Evolutionary conservation across 92 coral and sea anemone species (phyloP).

Genomic region (Anthopleura xanthogrammica): DNA sequence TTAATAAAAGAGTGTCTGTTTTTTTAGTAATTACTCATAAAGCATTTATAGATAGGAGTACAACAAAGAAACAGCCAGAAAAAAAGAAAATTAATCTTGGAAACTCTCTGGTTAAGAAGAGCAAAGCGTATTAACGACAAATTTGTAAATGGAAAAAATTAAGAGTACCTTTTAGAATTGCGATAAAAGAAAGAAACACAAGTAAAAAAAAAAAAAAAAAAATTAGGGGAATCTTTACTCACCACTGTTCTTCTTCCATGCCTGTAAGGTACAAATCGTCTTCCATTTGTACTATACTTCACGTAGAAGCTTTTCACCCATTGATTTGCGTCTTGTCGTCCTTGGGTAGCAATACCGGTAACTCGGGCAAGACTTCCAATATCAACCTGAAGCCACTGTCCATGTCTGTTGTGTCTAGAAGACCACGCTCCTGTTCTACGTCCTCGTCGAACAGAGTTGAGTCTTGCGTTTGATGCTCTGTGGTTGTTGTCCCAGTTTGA

Average conservation of each 20-base stretch:
- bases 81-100: too few species aligned
- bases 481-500: slow-evolving; percentile 69
- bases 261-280: slow-evolving; percentile 51
- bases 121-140: too few species aligned
- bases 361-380: slow-evolving; percentile 59
- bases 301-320: slow-evolving; percentile 55
- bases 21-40: too few species aligned
- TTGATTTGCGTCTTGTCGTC: slow-evolving; percentile 48
- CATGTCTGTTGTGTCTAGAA: slow-evolving; percentile 51
- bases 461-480: slow-evolving; percentile 68
- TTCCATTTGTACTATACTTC: slow-evolving; percentile 51
- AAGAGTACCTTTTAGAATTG: too few species aligned
- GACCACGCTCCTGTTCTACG: slow-evolving; percentile 77
- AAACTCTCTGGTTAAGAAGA: too few species aligned
- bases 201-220: too few species aligned
- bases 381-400: slow-evolving; percentile 75
- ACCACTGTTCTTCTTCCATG: slow-evolving; percentile 49
- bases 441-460: slow-evolving; percentile 60
- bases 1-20: too few species aligned
- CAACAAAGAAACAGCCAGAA: too few species aligned
- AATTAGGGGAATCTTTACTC: not conserved
- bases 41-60: too few species aligned
- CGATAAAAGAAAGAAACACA: too few species aligned
- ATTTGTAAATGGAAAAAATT: too few species aligned
- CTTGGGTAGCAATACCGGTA: slow-evolving; percentile 63